Conservation (phyloP, 2,888 invertebrate species). For the Drosophila neotestacea region DNA sequence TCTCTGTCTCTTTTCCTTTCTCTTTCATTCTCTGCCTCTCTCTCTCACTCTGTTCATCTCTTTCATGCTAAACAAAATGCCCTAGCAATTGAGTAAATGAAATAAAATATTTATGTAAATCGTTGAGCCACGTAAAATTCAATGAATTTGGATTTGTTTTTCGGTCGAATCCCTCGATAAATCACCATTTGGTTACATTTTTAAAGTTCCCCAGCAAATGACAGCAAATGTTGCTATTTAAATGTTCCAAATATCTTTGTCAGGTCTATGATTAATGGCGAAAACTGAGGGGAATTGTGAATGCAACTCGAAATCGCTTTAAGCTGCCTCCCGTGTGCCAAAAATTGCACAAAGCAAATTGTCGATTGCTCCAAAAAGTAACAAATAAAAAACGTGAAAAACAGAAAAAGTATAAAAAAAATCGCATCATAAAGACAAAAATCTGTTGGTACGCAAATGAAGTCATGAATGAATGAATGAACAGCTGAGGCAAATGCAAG, state of each 20-base stretch:
- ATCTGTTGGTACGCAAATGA: conserved; percentile 59
- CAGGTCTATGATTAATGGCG: conserved; percentile 48
- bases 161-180: conserved; percentile 48
- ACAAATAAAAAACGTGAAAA: conserved; percentile 17
- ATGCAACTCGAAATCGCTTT: conserved; percentile 41
- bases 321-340: conserved; percentile 34
- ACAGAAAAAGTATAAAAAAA: conserved; percentile 2
- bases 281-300: conserved; percentile 2
- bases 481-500: conserved; percentile 60
- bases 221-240: conserved; percentile 32
- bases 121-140: conserved; percentile 59
- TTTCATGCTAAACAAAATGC: conserved; percentile 11
- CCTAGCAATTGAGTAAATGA: conserved; percentile 53
- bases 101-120: conserved; percentile 72
- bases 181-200: conserved; percentile 41
- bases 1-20: not conserved
- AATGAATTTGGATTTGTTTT: conserved; percentile 64
- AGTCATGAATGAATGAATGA: conserved; percentile 65
- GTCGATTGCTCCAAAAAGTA: conserved; percentile 25
- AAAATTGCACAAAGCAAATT: conserved; percentile 58
- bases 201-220: conserved; percentile 30
- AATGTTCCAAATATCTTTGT: conserved; percentile 39
- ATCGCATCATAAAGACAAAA: conserved; percentile 48
- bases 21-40: not conserved
- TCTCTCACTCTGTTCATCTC: not conserved